Base-by-base conservation (phyloP, 2,888 invertebrate genomes). In the Parascotia fuliginaria region DNA sequence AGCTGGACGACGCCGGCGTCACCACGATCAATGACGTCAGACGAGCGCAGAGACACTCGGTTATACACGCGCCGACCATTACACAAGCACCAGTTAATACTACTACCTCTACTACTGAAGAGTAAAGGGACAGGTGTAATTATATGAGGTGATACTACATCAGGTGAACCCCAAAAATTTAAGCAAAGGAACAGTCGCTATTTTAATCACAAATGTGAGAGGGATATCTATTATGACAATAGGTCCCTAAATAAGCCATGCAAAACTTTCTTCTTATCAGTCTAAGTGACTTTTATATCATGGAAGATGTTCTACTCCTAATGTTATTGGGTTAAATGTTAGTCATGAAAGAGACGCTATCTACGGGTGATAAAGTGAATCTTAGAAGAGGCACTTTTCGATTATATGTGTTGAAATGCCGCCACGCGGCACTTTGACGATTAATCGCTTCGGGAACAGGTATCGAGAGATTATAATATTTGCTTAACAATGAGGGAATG, bases 1-100 rank as follows among this genome's bases (percentile, higher is more conserved):
- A 97, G 71, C 94, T 95, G 69, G 95, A 96, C 76, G 96, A 96
- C 57, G 95, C 95, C 61, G 96, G 96, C 40, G 94, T 95, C 66
- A 95, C 95, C 54, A 95, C 96, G 4, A 74, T 96, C 61, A 94
- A 94, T 16, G 96, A 96, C 73, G 94, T 96, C 38, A 77, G 79
- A 44, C 84, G 89, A 12, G 89, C 89, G 11, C 89, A 83, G 56
- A 65, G 86, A 0, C 75, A 71, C 64, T 60, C 36, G 53, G 59
- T 67, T 42, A 61, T 70, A 41, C 82, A 62, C 27, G 33, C 44
- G 9, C 42, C 49, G 0, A 7, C 55, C 31, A 12, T 36, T 16
- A 29, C 39, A 16, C 38, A 39, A 7, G 14, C 29, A 11, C 16
- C 15, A 9, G 38, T 22, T 16, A 27, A 16, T 11, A 49, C 22